These are phyloP conservation scores for Drosophila nr. perissopoda DNA, from an alignment of 2,888 invertebrate species.

Conservation along the genomic window DNA sequence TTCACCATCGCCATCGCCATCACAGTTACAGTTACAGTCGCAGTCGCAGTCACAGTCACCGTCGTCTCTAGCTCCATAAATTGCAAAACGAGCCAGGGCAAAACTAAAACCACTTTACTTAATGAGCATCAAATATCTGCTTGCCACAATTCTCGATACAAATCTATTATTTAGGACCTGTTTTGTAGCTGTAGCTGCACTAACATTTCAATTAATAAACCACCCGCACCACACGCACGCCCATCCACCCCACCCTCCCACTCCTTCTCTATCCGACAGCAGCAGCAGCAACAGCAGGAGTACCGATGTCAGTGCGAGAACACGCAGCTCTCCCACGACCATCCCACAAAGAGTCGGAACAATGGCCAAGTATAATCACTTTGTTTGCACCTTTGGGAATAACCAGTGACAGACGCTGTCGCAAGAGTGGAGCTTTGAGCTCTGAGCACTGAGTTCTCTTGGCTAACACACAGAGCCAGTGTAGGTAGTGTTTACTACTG, in stretches of 20 bases:
- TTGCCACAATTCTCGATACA: constrained; percentile 79
- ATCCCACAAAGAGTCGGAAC: constrained; percentile 65
- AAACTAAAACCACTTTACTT: constrained; percentile 83
- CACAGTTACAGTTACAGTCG: neutral
- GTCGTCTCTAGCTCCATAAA: constrained; percentile 49
- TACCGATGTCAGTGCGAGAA: constrained; percentile 15
- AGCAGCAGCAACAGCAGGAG: neutral
- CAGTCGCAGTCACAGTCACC: neutral
- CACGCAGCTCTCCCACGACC: constrained; percentile 50
- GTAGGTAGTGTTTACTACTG: neutral
- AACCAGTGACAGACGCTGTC: constrained; percentile 74
- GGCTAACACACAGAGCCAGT: neutral
- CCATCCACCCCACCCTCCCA: neutral
- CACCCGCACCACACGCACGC: constrained; percentile 58
- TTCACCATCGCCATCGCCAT: neutral
- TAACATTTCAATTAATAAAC: constrained; percentile 75
- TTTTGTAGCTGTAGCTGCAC: constrained; percentile 63
- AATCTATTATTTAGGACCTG: constrained; percentile 81
- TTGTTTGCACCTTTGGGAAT: constrained; percentile 84
- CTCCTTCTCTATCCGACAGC: neutral
- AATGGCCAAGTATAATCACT: constrained; percentile 82
- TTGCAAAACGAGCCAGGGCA: constrained; percentile 57
- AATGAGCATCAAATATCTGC: constrained; percentile 83
- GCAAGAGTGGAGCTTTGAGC: constrained; percentile 57
- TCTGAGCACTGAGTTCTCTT: constrained; percentile 38